These are phyloP conservation scores for Anastrepha ludens DNA, from an alignment of 1,140 invertebrate genomes.

Conservation along the genomic window DNA sequence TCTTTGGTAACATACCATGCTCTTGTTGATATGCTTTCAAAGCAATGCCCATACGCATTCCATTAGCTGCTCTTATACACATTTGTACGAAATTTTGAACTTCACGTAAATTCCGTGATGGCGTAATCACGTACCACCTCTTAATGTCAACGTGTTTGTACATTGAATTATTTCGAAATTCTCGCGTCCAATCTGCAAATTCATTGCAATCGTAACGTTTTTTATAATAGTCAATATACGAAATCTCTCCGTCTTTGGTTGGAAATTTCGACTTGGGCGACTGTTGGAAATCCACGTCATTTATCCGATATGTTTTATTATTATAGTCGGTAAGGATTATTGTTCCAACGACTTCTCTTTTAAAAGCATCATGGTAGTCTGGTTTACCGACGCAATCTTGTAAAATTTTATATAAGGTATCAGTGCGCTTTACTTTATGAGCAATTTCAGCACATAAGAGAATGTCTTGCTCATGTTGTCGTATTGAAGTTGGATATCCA, in stretches of 20 bases:
- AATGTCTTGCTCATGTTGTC: conserved; percentile 83
- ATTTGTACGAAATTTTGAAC: conserved; percentile 76
- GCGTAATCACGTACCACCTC: conserved; percentile 77
- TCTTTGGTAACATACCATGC: conserved; percentile 72
- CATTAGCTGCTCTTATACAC: conserved; percentile 74
- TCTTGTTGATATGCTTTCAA: conserved; percentile 75
- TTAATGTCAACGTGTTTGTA: conserved; percentile 66
- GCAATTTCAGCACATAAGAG: conserved; percentile 85
- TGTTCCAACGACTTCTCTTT: conserved; percentile 78
- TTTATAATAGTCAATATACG: conserved; percentile 86
- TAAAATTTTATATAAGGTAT: conserved; percentile 78
- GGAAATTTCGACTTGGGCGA: conserved; percentile 78
- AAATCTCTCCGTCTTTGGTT: conserved; percentile 77
- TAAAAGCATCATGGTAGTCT: conserved; percentile 77
- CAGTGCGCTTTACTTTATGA: conserved; percentile 83
- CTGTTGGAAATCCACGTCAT: conserved; percentile 86
- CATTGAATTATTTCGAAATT: conserved; percentile 73
- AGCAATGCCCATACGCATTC: conserved; percentile 76
- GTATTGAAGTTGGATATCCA: conserved; percentile 86
- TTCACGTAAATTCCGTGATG: conserved; percentile 72
- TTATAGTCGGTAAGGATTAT: conserved; percentile 93
- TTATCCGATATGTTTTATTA: conserved; percentile 90
- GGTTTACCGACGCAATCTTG: conserved; percentile 70
- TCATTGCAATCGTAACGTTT: conserved; percentile 67
- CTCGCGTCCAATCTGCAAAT: conserved; percentile 77